These are phyloP conservation scores for Dolichoris vasculosae DNA, from an alignment of 1,140 invertebrate genomes.

Conservation along the genomic window DNA sequence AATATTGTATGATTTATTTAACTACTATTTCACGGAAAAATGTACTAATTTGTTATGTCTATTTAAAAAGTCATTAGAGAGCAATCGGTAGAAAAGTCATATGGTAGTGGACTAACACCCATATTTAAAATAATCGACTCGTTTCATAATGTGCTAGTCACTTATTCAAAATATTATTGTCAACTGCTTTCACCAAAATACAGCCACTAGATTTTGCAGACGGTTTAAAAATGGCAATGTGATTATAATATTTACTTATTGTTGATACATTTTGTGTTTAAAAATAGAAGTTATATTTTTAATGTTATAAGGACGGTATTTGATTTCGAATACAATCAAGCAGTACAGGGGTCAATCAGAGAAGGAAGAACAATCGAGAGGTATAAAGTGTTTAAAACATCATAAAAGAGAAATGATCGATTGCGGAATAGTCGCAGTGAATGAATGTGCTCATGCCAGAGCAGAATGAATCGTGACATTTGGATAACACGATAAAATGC, in stretches of 20 bases:
- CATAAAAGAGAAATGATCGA: conserved; percentile 60
- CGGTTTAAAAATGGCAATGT: background rate
- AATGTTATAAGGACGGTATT: background rate
- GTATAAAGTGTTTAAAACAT: conserved; percentile 53
- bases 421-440: conserved; percentile 55
- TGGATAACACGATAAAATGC: conserved; percentile 61
- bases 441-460: conserved; percentile 51
- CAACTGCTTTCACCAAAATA: too few relatives aligned
- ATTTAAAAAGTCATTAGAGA: background rate
- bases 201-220: background rate
- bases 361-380: background rate
- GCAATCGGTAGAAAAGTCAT: background rate
- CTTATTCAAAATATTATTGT: conserved; percentile 8
- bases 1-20: too few relatives aligned
- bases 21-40: background rate
- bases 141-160: conserved; percentile 10
- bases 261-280: background rate
- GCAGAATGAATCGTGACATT: conserved; percentile 54
- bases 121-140: background rate
- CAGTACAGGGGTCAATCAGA: conserved; percentile 32
- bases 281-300: background rate
- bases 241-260: background rate
- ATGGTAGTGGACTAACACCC: background rate
- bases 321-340: background rate
- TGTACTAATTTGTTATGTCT: background rate